A percentile compares a stretch with the other conserved stretches of the same genome.
phyloP scores from a whole-genome alignment of 2,888 invertebrate species.

The Lochmaea capreae region DNA sequence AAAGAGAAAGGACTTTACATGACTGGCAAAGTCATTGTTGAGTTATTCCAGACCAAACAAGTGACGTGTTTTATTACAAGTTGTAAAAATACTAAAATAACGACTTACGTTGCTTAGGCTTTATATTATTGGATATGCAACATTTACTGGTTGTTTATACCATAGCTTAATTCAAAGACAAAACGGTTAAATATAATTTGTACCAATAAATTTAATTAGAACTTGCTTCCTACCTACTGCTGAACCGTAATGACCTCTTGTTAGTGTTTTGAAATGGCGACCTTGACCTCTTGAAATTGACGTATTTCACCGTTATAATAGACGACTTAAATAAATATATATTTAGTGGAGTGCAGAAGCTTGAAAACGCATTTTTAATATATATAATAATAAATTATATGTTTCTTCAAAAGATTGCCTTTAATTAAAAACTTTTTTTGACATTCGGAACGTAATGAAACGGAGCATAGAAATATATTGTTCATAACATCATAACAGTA shows the following conservation, averaged over 20 bases:
- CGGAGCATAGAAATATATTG: too few species aligned
- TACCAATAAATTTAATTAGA: constrained; percentile 33
- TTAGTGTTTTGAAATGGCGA: constrained; percentile 57
- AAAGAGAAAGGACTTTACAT: constrained; percentile 56
- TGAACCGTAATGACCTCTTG: constrained; percentile 59
- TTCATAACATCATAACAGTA: too few species aligned
- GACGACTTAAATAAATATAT: background rate
- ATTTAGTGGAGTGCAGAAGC: background rate
- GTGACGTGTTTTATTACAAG: constrained; percentile 24
- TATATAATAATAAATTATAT: too few species aligned
- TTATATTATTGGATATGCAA: background rate
- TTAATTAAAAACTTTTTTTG: too few species aligned
- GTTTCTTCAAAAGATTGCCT: too few species aligned
- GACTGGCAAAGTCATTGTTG: constrained; percentile 52
- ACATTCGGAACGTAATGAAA: too few species aligned
- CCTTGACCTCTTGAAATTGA: constrained; percentile 56
- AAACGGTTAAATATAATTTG: constrained; percentile 18
- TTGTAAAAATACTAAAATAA: constrained; percentile 18
- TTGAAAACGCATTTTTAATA: too few species aligned
- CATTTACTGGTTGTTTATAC: constrained; percentile 9
- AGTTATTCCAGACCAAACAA: constrained; percentile 33
- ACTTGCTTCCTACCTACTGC: constrained; percentile 38
- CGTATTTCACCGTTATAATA: constrained; percentile 5
- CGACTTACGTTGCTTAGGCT: constrained; percentile 24
- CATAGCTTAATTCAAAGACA: constrained; percentile 22